phyloP scores from a whole-genome alignment of 2,113 vertebrate species.

The Phylloscopus trochilus region DNA sequence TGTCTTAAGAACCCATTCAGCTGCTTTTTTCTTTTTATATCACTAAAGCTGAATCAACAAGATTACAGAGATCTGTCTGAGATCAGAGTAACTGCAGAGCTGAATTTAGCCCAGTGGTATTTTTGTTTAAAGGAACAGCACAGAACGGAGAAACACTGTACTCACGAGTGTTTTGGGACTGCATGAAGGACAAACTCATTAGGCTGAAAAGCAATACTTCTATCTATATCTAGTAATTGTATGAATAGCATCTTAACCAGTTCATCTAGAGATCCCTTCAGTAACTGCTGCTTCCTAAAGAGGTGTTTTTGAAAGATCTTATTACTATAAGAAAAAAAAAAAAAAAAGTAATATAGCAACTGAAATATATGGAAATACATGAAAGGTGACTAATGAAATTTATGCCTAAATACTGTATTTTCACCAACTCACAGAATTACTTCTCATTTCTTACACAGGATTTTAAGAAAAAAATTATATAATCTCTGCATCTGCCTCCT shows the following conservation, averaged over 20 bases:
- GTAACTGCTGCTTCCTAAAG: neutral
- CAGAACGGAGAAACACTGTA: neutral
- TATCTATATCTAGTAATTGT: neutral
- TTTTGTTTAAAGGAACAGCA: conserved; percentile 9
- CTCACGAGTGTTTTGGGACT: neutral
- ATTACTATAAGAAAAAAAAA: neutral
- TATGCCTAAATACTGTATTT: neutral
- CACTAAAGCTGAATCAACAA: conserved; percentile 14
- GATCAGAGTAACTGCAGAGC: conserved; percentile 7
- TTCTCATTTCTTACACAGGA: neutral
- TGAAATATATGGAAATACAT: neutral
- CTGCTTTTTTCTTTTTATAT: neutral
- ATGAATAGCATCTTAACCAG: neutral
- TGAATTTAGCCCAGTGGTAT: conserved; percentile 14
- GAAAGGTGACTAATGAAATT: neutral
- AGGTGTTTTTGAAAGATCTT: neutral
- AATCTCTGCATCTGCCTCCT: neutral
- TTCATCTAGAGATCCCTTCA: neutral
- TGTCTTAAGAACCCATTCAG: neutral
- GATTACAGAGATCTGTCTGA: neutral
- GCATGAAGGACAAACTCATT: neutral
- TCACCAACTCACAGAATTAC: neutral
- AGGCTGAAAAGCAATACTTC: neutral
- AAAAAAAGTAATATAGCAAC: neutral
- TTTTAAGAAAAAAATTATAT: neutral